A percentile compares a stretch with the other conserved stretches of the same genome.
These are phyloP conservation scores for Argyresthia goedartella DNA, from an alignment of 2,888 invertebrate genomes.

Conservation along the genomic window DNA sequence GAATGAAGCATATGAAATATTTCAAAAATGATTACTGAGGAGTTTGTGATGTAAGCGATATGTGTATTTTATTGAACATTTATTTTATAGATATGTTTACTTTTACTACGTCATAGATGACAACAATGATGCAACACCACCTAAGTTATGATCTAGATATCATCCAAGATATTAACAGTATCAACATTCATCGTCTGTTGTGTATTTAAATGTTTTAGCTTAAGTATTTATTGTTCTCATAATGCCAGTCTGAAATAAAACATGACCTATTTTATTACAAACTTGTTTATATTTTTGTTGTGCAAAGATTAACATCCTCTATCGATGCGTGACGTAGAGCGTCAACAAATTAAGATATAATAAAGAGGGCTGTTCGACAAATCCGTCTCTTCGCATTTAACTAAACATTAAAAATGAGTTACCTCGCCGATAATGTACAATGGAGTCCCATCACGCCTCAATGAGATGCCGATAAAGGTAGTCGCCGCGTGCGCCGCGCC, in stretches of 20 bases:
- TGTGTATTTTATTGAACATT: too few relatives aligned
- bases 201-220: neutral
- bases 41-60: too few relatives aligned
- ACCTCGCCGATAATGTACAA: constrained; percentile 46
- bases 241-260: neutral
- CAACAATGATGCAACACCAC: too few relatives aligned
- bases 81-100: too few relatives aligned
- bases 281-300: neutral
- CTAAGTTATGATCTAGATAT: too few relatives aligned
- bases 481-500: constrained; percentile 55
- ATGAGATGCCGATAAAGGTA: constrained; percentile 46
- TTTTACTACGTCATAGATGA: too few relatives aligned
- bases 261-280: neutral
- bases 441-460: constrained; percentile 46
- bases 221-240: neutral
- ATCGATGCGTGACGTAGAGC: constrained; percentile 12
- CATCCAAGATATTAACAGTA: too few relatives aligned
- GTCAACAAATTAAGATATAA: constrained; percentile 28
- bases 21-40: too few relatives aligned
- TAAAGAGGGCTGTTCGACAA: constrained; percentile 20
- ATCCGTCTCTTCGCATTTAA: constrained; percentile 50
- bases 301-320: too few relatives aligned
- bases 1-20: too few relatives aligned
- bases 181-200: too few relatives aligned
- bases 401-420: constrained; percentile 62